Percentiles rank a stretch among this genome's conserved stretches.
These are phyloP conservation scores for Branchellion lobata DNA, from an alignment of 2,888 invertebrate species.

Conservation along the genomic window DNA sequence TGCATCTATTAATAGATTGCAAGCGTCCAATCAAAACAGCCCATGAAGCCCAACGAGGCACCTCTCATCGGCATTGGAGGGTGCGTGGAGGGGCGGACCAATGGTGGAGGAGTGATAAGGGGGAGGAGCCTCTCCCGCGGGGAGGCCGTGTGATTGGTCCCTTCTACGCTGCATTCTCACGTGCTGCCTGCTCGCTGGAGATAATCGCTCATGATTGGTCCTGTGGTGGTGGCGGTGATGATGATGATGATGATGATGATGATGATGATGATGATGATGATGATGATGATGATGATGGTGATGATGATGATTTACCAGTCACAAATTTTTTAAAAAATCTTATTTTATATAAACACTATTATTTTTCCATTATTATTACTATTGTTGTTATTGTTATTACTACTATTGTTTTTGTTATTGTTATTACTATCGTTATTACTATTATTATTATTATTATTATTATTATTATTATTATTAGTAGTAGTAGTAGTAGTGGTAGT, in stretches of 20 bases:
- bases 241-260: constrained; percentile 13
- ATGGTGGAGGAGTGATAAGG: too few relatives aligned
- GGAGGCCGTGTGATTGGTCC: too few relatives aligned
- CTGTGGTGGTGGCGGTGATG: background rate
- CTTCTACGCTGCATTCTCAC: too few relatives aligned
- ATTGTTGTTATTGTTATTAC: background rate
- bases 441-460: background rate
- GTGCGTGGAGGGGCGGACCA: too few relatives aligned
- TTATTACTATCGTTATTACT: background rate
- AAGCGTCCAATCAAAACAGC: too few relatives aligned
- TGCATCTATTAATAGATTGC: too few relatives aligned
- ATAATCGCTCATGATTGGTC: too few relatives aligned
- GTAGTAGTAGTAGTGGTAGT: background rate
- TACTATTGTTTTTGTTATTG: background rate
- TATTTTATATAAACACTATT: background rate
- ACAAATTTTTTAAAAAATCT: background rate
- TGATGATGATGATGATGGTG: constrained; percentile 11
- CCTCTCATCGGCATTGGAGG: too few relatives aligned
- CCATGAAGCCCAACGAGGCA: too few relatives aligned
- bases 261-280: background rate
- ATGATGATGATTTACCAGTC: too few relatives aligned
- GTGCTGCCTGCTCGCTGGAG: too few relatives aligned
- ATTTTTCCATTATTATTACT: background rate
- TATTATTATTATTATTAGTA: constrained; percentile 1
- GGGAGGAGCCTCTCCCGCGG: too few relatives aligned